Evolutionary conservation across 2,113 vertebrate species (phyloP).

Genomic region (Macrotis lagotis): DNA sequence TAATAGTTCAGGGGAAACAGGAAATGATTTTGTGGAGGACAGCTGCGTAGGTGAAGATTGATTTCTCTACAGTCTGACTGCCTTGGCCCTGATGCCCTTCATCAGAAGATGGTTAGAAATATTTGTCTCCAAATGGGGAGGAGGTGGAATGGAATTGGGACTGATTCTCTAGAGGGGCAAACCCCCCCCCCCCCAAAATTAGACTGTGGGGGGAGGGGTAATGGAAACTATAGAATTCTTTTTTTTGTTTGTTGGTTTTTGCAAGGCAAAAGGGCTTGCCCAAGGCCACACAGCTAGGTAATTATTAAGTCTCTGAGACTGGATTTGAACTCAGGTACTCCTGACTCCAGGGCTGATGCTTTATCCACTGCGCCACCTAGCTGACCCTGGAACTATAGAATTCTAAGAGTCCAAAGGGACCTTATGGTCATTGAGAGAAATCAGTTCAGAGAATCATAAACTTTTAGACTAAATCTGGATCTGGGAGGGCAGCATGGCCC

Average conservation of each 20-base stretch:
- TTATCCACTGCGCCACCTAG: no score
- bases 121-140: conserved; percentile 34
- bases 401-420: neutral
- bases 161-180: neutral
- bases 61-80: conserved; percentile 13
- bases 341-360: no score
- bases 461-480: neutral
- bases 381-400: neutral
- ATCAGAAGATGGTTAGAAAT: neutral
- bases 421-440: neutral
- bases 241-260: no score
- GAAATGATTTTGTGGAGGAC: conserved; percentile 53
- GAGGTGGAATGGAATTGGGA: conserved; percentile 19
- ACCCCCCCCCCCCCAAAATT: no score
- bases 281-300: no score
- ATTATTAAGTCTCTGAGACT: no score
- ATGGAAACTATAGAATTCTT: neutral
- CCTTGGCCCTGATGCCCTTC: neutral
- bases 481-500: no score
- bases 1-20: conserved; percentile 45
- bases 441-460: neutral
- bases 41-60: conserved; percentile 28
- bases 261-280: no score
- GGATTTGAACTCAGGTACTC: no score
- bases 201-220: neutral